phyloP scores from a whole-genome alignment of 2,888 invertebrate species.

The Aphidius colemani region DNA sequence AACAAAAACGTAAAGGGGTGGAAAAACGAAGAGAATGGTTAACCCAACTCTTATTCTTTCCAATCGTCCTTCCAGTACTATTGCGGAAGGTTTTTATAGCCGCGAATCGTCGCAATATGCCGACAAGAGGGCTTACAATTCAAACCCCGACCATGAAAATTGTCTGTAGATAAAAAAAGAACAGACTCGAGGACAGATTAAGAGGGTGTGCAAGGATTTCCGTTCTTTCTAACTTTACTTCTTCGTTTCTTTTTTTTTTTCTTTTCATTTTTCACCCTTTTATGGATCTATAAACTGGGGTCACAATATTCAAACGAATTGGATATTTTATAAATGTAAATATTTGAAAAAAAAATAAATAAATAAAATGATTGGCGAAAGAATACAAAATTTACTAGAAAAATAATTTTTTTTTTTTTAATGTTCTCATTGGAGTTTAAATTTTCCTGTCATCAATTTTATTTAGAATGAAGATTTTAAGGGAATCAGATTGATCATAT shows the following conservation, averaged over 20 bases:
- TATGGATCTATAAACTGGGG: not conserved
- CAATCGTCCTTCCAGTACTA: conserved; percentile 27
- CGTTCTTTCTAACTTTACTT: conserved; percentile 30
- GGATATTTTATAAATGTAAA: no score
- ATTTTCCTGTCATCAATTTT: not conserved
- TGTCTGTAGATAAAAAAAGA: conserved; percentile 20
- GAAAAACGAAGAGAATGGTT: conserved; percentile 25
- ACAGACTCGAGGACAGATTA: conserved; percentile 44
- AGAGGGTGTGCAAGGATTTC: conserved; percentile 52
- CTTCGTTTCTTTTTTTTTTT: conserved; percentile 25
- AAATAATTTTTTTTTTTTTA: no score
- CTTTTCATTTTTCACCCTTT: conserved; percentile 5
- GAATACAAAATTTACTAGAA: no score
- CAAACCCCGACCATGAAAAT: conserved; percentile 22
- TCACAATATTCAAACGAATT: conserved; percentile 1
- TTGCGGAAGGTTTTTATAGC: conserved; percentile 54
- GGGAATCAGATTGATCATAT: no score
- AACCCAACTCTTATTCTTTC: conserved; percentile 11
- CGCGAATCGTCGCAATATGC: conserved; percentile 60
- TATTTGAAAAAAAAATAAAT: no score
- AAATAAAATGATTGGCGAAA: no score
- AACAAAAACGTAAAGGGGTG: conserved; percentile 10
- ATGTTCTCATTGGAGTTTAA: not conserved
- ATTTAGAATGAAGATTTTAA: no score
- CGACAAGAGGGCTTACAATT: conserved; percentile 56